Evolutionary conservation across 1,140 invertebrate genomes (phyloP), one percentile per base, ranked within the genome.

Genomic region (Gryon sp.): DNA sequence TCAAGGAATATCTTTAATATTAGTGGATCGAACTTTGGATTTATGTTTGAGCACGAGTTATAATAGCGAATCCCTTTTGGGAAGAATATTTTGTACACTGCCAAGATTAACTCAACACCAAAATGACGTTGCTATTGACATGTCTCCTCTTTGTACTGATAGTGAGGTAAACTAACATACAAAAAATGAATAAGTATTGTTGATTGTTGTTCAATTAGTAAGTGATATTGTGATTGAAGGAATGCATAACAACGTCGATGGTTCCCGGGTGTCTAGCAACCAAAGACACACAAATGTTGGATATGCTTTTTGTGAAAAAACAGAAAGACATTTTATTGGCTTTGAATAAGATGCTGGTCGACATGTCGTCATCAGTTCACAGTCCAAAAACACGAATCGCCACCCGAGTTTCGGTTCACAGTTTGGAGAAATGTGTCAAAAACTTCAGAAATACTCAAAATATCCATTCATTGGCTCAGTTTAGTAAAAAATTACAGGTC

Each of bases 21-120:
- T 94, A 30, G 81, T 94, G 15, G 93, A 94, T 63, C 88, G 93
- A 28, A 91, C 91, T 1, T 79, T 94, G 14, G 93, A 94, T 81
- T 79, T 94, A 11, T 91, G 90, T 70, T 89, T 89, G 48, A 89
- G 90, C 11, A 90, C 89, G 36, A 91, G 89, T 78, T 90, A 92
- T 77, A 90, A 90, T 34, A 90, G 89, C n/a, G 92, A 93, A 63
- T 92, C 90, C 1, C 82, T 93, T 0, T 85, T 93, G 24, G 92
- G 93, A 55, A 91, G 90, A 80, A 90, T 94, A 38, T 85, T 92
- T 74, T 88, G 87, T 30, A 89, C 91, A 20, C 80, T 94, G 36
- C 91, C 92, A 2, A 87, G 89, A 76, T 90, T 94, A 60, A 90
- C 91, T 4, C 90, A 91, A 63, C 92, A 93, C 80, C 87, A 87